phyloP scores from a whole-genome alignment of 2,797 vertebrate genomes.

The Babyrousa celebensis region DNA sequence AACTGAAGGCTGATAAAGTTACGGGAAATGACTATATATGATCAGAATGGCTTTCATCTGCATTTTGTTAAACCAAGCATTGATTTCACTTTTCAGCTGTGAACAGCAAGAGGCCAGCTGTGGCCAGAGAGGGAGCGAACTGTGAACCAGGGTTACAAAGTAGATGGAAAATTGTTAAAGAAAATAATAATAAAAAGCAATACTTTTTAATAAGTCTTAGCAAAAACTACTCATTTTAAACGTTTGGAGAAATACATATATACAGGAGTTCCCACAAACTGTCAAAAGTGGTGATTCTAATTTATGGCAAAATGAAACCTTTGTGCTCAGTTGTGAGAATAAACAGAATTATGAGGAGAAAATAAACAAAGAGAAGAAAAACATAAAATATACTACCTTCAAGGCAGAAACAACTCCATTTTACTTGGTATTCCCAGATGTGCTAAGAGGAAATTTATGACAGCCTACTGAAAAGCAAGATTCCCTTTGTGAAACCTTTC shows the following conservation, averaged over 20 bases:
- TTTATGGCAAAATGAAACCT: conserved; percentile 90
- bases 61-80: conserved; percentile 91
- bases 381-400: conserved; percentile 91
- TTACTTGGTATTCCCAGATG: conserved; percentile 90
- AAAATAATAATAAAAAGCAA: conserved; percentile 85
- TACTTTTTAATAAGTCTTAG: conserved; percentile 87
- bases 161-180: conserved; percentile 86
- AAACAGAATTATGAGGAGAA: conserved; percentile 90
- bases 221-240: conserved; percentile 82
- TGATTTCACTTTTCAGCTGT: conserved; percentile 92
- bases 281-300: conserved; percentile 88
- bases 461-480: conserved; percentile 90
- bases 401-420: conserved; percentile 91
- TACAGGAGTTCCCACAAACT: conserved; percentile 86
- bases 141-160: conserved; percentile 88
- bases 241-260: conserved; percentile 86
- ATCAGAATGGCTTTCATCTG: conserved; percentile 94
- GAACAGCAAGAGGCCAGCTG: conserved; percentile 93
- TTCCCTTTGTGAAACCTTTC: conserved; percentile 90
- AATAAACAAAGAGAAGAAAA: conserved; percentile 90
- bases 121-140: conserved; percentile 89
- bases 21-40: conserved; percentile 93
- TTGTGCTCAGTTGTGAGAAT: conserved; percentile 89
- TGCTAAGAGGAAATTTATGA: conserved; percentile 90
- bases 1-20: conserved; percentile 93